These are phyloP conservation scores for Catalaphyllia jardinei DNA, from an alignment of 64 coral and sea anemone genomes.

Conservation along the genomic window DNA sequence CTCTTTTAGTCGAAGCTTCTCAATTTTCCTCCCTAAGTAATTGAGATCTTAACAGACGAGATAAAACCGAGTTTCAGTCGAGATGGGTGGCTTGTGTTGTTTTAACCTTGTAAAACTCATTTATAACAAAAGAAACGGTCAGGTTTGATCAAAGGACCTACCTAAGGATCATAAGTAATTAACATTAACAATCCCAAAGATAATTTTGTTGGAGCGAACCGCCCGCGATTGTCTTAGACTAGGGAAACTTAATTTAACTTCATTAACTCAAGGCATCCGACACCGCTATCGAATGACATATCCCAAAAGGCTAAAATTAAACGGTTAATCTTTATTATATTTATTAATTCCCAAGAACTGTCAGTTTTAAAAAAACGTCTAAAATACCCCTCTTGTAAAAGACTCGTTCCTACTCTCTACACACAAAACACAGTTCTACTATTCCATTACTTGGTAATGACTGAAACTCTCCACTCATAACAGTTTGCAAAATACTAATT, in stretches of 20 bases:
- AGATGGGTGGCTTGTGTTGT: slow-evolving; percentile 47
- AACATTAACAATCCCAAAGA: background rate
- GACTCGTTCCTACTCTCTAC: background rate
- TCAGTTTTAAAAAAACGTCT: slow-evolving; percentile 12
- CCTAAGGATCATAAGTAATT: background rate
- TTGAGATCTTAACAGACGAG: slow-evolving; percentile 2
- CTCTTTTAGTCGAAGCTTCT: background rate
- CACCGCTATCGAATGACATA: slow-evolving; percentile 21
- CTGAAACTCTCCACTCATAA: no score
- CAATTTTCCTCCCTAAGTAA: slow-evolving; percentile 1
- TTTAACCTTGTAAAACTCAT: slow-evolving; percentile 16
- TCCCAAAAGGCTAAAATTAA: slow-evolving; percentile 3
- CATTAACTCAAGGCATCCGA: slow-evolving; percentile 20
- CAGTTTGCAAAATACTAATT: slow-evolving; percentile 21
- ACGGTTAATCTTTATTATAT: slow-evolving; percentile 29
- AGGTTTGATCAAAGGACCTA: background rate
- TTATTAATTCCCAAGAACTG: slow-evolving; percentile 29
- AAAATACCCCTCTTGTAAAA: background rate
- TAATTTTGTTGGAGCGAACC: background rate
- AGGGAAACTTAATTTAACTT: background rate
- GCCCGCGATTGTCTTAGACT: background rate
- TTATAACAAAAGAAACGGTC: background rate
- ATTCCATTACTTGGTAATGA: background rate
- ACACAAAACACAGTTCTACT: background rate
- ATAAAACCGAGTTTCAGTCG: slow-evolving; percentile 19